phyloP scores from a whole-genome alignment of 1,140 invertebrate genomes.

The Pectinophora gossypiella region DNA sequence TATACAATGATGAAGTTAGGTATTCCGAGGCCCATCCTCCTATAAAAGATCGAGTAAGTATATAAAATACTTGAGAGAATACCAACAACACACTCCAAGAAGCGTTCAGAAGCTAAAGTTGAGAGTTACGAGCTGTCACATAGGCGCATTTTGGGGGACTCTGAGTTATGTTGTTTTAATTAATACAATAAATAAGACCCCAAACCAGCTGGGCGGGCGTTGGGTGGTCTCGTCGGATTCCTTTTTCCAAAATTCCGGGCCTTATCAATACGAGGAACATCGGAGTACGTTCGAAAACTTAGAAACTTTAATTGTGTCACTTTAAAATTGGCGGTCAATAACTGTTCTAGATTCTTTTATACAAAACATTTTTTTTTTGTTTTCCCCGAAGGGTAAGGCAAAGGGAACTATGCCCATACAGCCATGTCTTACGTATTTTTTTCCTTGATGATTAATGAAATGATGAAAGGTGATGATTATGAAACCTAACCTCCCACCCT shows the following conservation, averaged over 20 bases:
- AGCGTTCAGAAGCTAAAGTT: slow-evolving; percentile 46
- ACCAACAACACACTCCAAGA: too few relatives aligned
- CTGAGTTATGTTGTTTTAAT: slow-evolving; percentile 67
- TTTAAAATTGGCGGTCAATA: too few relatives aligned
- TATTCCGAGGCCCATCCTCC: too few relatives aligned
- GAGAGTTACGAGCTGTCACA: slow-evolving; percentile 56
- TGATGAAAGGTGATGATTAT: neutral
- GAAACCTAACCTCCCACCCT: too few relatives aligned
- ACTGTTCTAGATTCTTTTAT: too few relatives aligned
- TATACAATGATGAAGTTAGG: too few relatives aligned
- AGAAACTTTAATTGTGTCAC: too few relatives aligned
- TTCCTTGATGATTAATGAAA: neutral
- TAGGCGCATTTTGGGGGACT: slow-evolving; percentile 35
- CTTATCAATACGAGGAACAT: slow-evolving; percentile 45
- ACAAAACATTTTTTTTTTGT: too few relatives aligned
- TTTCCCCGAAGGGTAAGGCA: too few relatives aligned
- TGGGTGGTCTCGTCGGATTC: slow-evolving; percentile 47
- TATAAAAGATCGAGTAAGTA: too few relatives aligned
- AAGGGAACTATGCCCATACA: too few relatives aligned
- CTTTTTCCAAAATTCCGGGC: slow-evolving; percentile 42
- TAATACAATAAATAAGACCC: slow-evolving; percentile 59
- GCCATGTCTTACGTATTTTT: neutral
- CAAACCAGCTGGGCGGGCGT: slow-evolving; percentile 23
- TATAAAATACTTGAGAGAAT: too few relatives aligned
- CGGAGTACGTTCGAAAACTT: slow-evolving; percentile 7